Evolutionary conservation across 2,888 invertebrate genomes (phyloP), one percentile per base, ranked within the genome.

Genomic region (Masnerella sp.): DNA sequence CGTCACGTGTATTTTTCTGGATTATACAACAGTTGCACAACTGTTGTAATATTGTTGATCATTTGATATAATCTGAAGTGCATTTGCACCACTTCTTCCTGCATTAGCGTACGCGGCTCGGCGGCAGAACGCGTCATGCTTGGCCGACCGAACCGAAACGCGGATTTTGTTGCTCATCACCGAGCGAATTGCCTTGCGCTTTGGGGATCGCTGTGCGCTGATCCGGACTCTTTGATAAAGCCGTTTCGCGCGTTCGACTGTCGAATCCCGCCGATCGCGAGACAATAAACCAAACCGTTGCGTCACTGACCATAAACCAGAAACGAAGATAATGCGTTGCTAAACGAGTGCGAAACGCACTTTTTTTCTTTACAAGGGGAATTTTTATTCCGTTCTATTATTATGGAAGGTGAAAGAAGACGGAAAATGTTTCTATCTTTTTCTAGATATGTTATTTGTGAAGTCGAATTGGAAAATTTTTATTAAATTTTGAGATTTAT

Each of bases 101-200:
- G 65, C 45, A 73, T 73, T 58, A 58, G 45, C 18, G 38, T 52
- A 64, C 47, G 62, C 62, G 43, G 38, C 62, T 62, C 30, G 58
- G 28, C 52, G 18, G 52, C 67, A 52, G 62, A 56, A 62, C 56
- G 45, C 61, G 59, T 64, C 59, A 64, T 38, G 69, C 72, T 72
- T 72, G 56, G 72, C 58, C 58, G 61, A 56, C 61, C 69, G 62
- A 42, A 62, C 69, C 43, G 72, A 65, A 72, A 70, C 59, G 12
- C 14, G 70, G 52, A 70, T 74, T 70, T 56, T 59, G 56, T 54
- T 61, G 65, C 54, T 61, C 74, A 74, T 74, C 74, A 32, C 47
- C 64, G 34, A 38, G 45, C 56, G 67, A 61, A 61, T 67, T 59
- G 61, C 49, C 58, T 68, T 43, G 68, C 12, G 69, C 62, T 64